phyloP scores from a whole-genome alignment of 2,888 invertebrate genomes.

The Camponotus fellah region DNA sequence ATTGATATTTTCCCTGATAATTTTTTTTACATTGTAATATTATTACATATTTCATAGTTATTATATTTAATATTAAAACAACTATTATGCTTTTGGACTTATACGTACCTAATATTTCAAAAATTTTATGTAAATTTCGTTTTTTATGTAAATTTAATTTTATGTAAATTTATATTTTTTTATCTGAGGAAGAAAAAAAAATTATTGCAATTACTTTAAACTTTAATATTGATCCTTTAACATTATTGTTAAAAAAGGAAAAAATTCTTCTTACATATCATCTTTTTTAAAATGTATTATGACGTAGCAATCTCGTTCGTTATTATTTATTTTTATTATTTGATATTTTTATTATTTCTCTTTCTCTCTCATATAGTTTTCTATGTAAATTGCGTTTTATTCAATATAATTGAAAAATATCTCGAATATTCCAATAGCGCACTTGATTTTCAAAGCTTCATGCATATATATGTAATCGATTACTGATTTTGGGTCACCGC shows the following conservation, averaged over 20 bases:
- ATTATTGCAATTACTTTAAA: neutral
- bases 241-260: neutral
- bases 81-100: too few relatives aligned
- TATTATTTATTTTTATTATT: too few relatives aligned
- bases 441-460: conserved; percentile 16
- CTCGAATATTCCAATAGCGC: conserved; percentile 19
- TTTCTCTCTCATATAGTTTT: neutral
- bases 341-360: neutral
- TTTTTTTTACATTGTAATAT: too few relatives aligned
- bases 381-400: conserved; percentile 40
- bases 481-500: conserved; percentile 53
- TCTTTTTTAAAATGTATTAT: conserved; percentile 3
- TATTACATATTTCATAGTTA: too few relatives aligned
- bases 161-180: neutral
- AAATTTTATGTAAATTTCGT: too few relatives aligned
- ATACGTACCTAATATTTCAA: too few relatives aligned
- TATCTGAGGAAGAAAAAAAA: neutral
- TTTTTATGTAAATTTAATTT: too few relatives aligned
- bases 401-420: conserved; percentile 40
- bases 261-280: neutral
- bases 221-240: neutral
- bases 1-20: too few relatives aligned
- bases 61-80: too few relatives aligned
- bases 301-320: neutral
- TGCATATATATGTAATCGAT: conserved; percentile 45